Conservation (phyloP, 2,797 vertebrate genomes). For the Pseudocheirus occidentalis region DNA sequence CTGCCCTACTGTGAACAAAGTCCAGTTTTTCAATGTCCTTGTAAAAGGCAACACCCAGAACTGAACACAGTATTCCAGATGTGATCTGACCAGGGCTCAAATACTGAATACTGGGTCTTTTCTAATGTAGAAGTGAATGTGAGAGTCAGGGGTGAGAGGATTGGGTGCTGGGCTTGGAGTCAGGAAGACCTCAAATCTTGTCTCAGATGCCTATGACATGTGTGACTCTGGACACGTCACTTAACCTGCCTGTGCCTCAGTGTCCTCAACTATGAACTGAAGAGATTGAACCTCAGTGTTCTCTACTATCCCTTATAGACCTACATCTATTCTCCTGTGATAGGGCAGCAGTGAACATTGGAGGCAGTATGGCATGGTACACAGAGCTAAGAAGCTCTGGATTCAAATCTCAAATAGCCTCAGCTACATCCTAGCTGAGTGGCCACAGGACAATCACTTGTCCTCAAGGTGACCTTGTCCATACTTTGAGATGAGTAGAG, state of each 20-base stretch:
- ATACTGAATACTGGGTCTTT: not conserved
- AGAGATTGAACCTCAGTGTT: not conserved
- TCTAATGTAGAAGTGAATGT: not conserved
- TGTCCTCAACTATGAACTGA: not conserved
- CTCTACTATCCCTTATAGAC: not conserved
- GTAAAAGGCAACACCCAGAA: not conserved
- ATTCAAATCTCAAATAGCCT: not conserved
- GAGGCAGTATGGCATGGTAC: not conserved
- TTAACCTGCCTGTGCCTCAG: not conserved
- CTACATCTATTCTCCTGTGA: not conserved
- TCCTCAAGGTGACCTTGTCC: not conserved
- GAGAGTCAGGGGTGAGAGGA: not conserved
- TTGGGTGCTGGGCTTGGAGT: not conserved
- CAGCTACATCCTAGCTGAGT: not conserved
- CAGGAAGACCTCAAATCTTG: not conserved
- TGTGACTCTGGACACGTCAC: not conserved
- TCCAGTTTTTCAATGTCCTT: not conserved
- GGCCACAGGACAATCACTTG: not conserved
- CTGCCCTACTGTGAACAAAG: not conserved
- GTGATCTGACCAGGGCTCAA: not conserved
- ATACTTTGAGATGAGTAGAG: not conserved
- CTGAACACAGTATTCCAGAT: not conserved
- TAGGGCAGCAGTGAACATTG: not conserved
- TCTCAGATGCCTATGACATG: too few species aligned
- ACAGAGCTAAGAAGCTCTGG: not conserved